phyloP scores from a whole-genome alignment of 2,888 invertebrate genomes.

The Diachrysia chrysitis region DNA sequence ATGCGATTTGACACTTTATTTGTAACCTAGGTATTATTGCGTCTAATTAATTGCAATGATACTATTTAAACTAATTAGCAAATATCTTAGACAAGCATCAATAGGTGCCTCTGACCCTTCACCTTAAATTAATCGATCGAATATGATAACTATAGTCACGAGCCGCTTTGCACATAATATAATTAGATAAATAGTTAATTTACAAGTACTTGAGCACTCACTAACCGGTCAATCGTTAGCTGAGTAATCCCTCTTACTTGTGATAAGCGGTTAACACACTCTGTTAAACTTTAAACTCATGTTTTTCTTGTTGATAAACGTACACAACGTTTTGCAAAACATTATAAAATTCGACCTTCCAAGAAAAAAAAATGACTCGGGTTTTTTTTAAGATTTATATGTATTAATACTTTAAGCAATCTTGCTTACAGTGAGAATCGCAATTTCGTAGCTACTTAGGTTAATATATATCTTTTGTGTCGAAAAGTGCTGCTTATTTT shows the following conservation, averaged over 20 bases:
- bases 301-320: neutral
- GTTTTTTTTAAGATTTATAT: too few species aligned
- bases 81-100: neutral
- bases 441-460: too few species aligned
- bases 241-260: constrained; percentile 11
- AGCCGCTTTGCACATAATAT: neutral
- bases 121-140: neutral
- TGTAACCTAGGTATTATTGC: neutral
- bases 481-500: too few species aligned
- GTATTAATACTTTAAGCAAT: too few species aligned
- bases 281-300: neutral
- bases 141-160: neutral
- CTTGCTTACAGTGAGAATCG: too few species aligned
- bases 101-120: neutral
- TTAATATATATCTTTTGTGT: too few species aligned
- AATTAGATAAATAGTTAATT: neutral
- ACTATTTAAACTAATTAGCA: neutral
- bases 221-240: constrained; percentile 8
- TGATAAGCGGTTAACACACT: constrained; percentile 35
- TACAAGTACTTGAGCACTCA: constrained; percentile 21
- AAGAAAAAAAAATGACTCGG: neutral
- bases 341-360: neutral
- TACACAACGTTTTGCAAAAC: neutral
- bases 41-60: neutral
- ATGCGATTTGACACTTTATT: too few species aligned